Conservation (phyloP, 37 sponge, comb jelly and placozoan genomes). For the Spongilla lacustris region DNA sequence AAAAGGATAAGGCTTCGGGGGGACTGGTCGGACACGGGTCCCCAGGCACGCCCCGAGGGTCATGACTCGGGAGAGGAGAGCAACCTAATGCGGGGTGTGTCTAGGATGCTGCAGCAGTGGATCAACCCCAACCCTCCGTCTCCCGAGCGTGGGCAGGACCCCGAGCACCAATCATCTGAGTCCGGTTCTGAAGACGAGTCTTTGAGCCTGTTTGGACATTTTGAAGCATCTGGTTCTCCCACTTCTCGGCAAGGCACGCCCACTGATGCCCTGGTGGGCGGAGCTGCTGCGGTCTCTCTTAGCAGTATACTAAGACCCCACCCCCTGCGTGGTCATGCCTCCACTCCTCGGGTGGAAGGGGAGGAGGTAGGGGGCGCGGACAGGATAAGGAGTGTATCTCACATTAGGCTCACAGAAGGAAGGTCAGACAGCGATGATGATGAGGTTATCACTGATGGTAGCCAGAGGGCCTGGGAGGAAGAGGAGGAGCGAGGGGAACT, state of each 20-base stretch:
- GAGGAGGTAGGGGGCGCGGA: too few species aligned
- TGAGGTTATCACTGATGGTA: background rate
- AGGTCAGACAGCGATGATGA: slow-evolving; percentile 62
- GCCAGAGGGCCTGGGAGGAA: background rate
- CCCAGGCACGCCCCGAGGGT: slow-evolving; percentile 73
- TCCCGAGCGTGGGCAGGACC: too few species aligned
- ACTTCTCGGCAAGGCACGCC: background rate
- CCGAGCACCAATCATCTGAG: background rate
- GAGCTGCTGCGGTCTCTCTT: background rate
- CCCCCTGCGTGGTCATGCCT: too few species aligned
- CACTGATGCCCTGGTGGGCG: too few species aligned
- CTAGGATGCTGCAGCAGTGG: slow-evolving; percentile 71
- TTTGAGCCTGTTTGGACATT: slow-evolving; percentile 4
- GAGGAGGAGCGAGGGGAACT: background rate
- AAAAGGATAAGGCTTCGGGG: slow-evolving; percentile 83
- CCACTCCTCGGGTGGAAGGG: too few species aligned
- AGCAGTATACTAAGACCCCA: too few species aligned
- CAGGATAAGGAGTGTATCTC: background rate
- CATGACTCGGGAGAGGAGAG: background rate
- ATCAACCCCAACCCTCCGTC: slow-evolving; percentile 26
- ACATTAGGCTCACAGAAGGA: slow-evolving; percentile 30
- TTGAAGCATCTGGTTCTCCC: background rate
- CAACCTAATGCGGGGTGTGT: slow-evolving; percentile 64
- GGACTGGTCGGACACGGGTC: slow-evolving; percentile 95
- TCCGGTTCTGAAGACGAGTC: background rate